Conservation (phyloP, 2,797 vertebrate genomes). For the Monodelphis domestica region DNA sequence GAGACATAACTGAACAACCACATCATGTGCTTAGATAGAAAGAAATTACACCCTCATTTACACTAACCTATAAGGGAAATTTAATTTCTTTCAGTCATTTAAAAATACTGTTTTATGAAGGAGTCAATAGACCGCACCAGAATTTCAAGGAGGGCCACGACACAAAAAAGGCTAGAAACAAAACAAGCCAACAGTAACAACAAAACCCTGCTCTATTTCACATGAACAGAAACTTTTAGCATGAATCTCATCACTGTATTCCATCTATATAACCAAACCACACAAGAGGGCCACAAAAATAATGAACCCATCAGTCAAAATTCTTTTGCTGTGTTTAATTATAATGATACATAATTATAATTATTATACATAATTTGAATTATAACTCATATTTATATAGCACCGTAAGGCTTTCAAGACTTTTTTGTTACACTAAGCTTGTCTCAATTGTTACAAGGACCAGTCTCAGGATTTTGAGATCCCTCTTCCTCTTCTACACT, state of each 20-base stretch:
- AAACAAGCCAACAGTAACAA: too few relatives aligned
- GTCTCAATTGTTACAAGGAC: too few relatives aligned
- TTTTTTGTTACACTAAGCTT: background rate
- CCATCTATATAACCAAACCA: background rate
- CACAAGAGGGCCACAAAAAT: background rate
- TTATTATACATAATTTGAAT: background rate
- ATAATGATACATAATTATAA: too few relatives aligned
- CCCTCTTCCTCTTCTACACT: background rate
- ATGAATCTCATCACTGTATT: background rate
- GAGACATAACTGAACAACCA: background rate
- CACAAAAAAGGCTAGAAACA: background rate
- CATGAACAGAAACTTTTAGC: background rate
- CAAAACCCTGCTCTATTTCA: background rate
- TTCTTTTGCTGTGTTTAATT: background rate
- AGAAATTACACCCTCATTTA: background rate
- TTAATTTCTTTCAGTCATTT: background rate
- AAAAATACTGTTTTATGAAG: background rate
- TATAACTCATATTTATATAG: background rate
- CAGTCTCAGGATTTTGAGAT: background rate
- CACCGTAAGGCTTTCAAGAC: background rate
- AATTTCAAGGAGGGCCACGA: background rate
- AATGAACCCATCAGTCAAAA: background rate
- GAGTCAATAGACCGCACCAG: background rate
- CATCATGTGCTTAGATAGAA: background rate
- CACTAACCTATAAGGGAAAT: background rate